phyloP scores from a whole-genome alignment of 2,888 invertebrate species.

The Oscheius sp. region DNA sequence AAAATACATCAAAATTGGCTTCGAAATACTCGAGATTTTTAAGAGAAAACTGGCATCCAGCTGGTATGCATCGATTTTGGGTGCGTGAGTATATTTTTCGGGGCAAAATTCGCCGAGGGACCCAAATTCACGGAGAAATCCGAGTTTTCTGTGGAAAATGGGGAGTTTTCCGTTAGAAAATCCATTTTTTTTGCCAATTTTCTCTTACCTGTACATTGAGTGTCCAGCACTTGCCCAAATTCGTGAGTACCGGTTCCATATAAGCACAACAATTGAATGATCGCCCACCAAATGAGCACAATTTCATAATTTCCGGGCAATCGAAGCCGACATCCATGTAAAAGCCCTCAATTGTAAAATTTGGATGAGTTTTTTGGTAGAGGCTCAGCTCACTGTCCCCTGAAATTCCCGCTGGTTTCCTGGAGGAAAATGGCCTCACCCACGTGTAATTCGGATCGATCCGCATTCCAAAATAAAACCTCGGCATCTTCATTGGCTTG shows the following conservation, averaged over 20 bases:
- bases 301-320: conserved; percentile 62
- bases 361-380: conserved; percentile 48
- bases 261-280: conserved; percentile 65
- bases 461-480: conserved; percentile 50
- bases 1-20: too few relatives aligned
- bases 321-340: conserved; percentile 60
- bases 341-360: conserved; percentile 61
- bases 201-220: conserved; percentile 50
- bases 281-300: conserved; percentile 65
- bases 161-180: too few relatives aligned
- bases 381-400: conserved; percentile 43
- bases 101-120: too few relatives aligned
- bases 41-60: too few relatives aligned
- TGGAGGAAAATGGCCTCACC: conserved; percentile 13
- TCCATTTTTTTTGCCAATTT: too few relatives aligned
- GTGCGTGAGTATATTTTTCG: too few relatives aligned
- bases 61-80: too few relatives aligned
- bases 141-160: background rate
- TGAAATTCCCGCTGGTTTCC: conserved; percentile 13
- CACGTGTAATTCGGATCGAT: conserved; percentile 34
- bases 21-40: too few relatives aligned
- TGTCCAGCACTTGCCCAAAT: conserved; percentile 68
- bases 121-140: background rate
- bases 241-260: conserved; percentile 65
- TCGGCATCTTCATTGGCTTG: conserved; percentile 56